Evolutionary conservation across 2,888 invertebrate species (phyloP), one percentile per base, ranked within the genome.

Genomic region (Galerucella calmariensis): DNA sequence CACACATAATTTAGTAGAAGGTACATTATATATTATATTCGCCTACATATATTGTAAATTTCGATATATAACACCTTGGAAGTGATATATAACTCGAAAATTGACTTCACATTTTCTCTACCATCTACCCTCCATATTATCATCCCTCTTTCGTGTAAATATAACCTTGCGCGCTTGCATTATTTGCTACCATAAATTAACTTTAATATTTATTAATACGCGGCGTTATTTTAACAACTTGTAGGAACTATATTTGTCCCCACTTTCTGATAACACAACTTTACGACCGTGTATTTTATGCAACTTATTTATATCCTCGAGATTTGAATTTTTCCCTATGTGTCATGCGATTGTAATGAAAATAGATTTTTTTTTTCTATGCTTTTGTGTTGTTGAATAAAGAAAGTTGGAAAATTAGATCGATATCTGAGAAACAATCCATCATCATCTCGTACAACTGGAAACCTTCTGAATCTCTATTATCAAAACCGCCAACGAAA

Each of bases 201-300:
- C 75, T 78, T 79, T 78, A 77, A 79, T 79, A 81, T 83, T 83
- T 81, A 83, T 83, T 83, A 83, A 83, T 83, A 83, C 81, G 20
- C 66, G 81, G 80, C 80, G 79, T 75, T 80, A 81, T 78, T 81
- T 82, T 81, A 81, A 81, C 80, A 81, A 83, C 81, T 80, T 80
- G 81, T 79, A 76, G 81, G 80, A 80, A 80, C 80, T 79, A 81
- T 83, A 83, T 82, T 80, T 81, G 81, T 80, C 80, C 81, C 79
- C 79, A 80, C 77, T 75, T 79, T 74, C 77, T 75, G 79, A 80
- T 80, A 80, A 80, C 75, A 63, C 69, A 78, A 70, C 72, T 80
- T 80, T 79, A 79, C 72, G 78, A 79, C 74, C n/a, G n/a, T 10
- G n/a, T 56, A 20, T 75, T 75, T 72, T 75, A 69, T 74, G 74